Conservation (phyloP, 2,113 vertebrate genomes). For the Poecile atricapillus region DNA sequence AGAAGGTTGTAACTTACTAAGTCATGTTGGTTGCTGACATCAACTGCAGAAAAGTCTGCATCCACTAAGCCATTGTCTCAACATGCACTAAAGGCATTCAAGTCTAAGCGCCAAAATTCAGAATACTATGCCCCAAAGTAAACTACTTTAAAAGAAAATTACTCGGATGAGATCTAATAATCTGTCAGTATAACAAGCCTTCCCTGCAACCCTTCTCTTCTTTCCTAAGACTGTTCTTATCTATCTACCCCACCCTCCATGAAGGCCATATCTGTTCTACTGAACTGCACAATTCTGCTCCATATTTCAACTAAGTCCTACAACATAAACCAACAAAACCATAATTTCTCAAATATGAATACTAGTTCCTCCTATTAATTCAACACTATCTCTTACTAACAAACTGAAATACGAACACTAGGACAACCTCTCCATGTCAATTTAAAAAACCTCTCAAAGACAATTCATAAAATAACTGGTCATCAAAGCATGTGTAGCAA, state of each 20-base stretch:
- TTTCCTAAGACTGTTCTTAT: not conserved
- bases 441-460: not conserved
- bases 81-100: not conserved
- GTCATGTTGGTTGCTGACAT: not conserved
- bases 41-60: not conserved
- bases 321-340: not conserved
- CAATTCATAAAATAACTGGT: not conserved
- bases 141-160: not conserved
- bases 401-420: not conserved
- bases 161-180: not conserved
- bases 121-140: not conserved
- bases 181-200: not conserved
- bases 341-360: not conserved
- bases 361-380: not conserved
- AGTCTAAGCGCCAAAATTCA: not conserved
- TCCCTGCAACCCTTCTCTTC: not conserved
- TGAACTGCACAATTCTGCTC: not conserved
- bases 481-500: not conserved
- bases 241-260: not conserved
- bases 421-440: rapidly evolving
- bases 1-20: not conserved
- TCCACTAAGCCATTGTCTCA: not conserved
- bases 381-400: not conserved
- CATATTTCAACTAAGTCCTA: not conserved
- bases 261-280: not conserved